These are phyloP conservation scores for Cepphus grylle DNA, from an alignment of 2,113 vertebrate genomes.

Conservation along the genomic window DNA sequence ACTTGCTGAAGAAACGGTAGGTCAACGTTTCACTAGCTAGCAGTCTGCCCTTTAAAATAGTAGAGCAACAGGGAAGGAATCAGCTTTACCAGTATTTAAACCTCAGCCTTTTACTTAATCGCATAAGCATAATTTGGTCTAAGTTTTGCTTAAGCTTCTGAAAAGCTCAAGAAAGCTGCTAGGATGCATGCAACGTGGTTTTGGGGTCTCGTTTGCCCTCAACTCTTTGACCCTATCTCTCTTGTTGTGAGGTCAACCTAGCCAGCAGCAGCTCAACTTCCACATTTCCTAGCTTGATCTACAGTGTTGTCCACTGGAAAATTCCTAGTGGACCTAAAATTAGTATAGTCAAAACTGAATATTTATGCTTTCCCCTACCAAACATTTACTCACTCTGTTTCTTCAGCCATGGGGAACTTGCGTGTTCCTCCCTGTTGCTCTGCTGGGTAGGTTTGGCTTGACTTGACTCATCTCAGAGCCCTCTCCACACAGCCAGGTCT, in stretches of 20 bases:
- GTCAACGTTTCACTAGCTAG: background rate
- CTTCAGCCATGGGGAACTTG: background rate
- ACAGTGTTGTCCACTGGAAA: background rate
- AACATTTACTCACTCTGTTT: background rate
- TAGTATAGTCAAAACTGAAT: background rate
- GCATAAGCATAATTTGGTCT: background rate
- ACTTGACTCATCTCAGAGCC: background rate
- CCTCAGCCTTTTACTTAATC: background rate
- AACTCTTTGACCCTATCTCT: background rate
- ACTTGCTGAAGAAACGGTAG: background rate
- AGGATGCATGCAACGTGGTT: background rate
- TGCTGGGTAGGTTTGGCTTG: background rate
- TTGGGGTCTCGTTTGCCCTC: background rate
- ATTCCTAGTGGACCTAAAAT: background rate
- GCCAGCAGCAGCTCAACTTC: background rate
- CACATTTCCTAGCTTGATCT: background rate
- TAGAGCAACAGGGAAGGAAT: background rate
- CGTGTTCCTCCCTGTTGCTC: background rate
- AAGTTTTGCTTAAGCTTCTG: background rate
- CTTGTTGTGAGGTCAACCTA: background rate
- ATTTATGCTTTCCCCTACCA: background rate
- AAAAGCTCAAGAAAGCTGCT: background rate
- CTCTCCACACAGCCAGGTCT: background rate
- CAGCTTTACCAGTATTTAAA: background rate
- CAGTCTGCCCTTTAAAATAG: background rate